Percentiles rank a stretch among this genome's conserved stretches.
These are phyloP conservation scores for Drosophila arizonae DNA, from an alignment of 1,140 invertebrate genomes.

Conservation along the genomic window DNA sequence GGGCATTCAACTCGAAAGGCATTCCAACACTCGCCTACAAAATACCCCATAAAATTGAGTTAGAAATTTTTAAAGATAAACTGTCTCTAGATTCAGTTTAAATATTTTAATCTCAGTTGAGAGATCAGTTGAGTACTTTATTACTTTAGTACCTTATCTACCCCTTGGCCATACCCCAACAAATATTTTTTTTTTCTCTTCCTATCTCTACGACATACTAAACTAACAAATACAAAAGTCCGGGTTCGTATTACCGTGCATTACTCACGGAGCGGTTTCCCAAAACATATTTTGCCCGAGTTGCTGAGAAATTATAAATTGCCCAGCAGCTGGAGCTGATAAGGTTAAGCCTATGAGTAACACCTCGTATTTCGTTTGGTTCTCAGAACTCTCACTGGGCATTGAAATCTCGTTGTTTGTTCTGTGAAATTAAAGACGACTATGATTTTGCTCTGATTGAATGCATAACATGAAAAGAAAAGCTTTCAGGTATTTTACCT, in stretches of 20 bases:
- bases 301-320: too few relatives aligned
- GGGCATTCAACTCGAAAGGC: not conserved
- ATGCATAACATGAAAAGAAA: conserved; percentile 2
- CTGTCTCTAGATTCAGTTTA: not conserved
- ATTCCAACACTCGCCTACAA: not conserved
- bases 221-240: not conserved
- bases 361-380: too few relatives aligned
- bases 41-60: not conserved
- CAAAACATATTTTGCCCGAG: too few relatives aligned
- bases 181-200: not conserved
- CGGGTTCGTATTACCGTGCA: too few relatives aligned
- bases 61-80: not conserved
- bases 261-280: too few relatives aligned
- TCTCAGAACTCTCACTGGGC: too few relatives aligned
- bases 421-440: conserved; percentile 32
- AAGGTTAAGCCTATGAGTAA: too few relatives aligned
- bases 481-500: conserved; percentile 13
- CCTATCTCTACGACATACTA: not conserved
- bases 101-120: not conserved
- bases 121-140: not conserved
- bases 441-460: not conserved
- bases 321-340: too few relatives aligned
- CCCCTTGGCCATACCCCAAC: not conserved
- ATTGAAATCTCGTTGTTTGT: not conserved
- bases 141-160: not conserved